Evolutionary conservation across 1,140 invertebrate genomes (phyloP), one percentile per base, ranked within the genome.

Genomic region (Magallana ariakensis): DNA sequence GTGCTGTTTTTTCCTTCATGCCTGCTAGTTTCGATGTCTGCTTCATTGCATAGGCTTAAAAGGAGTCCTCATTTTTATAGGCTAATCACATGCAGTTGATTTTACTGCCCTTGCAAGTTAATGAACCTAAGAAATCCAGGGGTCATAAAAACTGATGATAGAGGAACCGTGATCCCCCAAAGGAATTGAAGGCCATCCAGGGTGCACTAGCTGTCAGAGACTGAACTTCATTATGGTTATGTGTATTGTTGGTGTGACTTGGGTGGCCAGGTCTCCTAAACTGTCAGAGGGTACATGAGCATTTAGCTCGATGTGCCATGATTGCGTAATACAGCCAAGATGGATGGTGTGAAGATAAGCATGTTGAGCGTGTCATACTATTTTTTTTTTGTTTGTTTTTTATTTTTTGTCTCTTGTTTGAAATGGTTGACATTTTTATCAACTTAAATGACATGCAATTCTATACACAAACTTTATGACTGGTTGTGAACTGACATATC

Each of bases 21-120:
- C 66, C 26, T 75, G 66, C 66, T 75, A 75, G 66, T 26, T 75
- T 75, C 10, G 9, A 75, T 75, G 66, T 75, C 22, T 75, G 66
- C 22, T 75, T 75, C 66, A 75, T 22, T 75, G 66, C 66, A 75
- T 75, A 26, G 26, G 19, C 66, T 75, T 26, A 75, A 75, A 75
- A 13, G 22, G 22, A 19, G 22, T 26, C 33, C 22, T 10, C 15
- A 9, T 75, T 75, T 75, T 75, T 75, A 75, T 75, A 75, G 66
- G 66, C 66, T 75, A 75, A 75, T 75, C 66, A 75, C 66, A 75
- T 75, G 66, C 66, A 75, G 66, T 75, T 75, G 66, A 75, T 75
- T 75, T 75, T 75, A 75, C 66, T 75, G 66, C 22, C 66, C 66
- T 75, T 75, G 11, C 66, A 75, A 75, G 66, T 19, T 75, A 75